phyloP scores from a whole-genome alignment of 2,797 vertebrate genomes.

The Lepilemur ruficaudatus region DNA sequence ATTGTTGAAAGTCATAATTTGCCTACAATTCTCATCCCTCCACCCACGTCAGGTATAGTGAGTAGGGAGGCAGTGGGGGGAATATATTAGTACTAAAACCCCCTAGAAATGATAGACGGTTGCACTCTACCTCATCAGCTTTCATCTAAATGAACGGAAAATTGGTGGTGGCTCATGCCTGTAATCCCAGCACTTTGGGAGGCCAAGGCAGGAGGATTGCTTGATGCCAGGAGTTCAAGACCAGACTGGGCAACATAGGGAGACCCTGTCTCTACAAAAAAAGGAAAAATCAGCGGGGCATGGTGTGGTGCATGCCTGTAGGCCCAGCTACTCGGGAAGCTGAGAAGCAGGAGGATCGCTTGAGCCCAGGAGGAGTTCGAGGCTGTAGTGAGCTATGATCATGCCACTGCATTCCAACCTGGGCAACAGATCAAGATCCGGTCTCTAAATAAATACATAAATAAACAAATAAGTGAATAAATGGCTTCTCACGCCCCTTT shows the following conservation, averaged over 20 bases:
- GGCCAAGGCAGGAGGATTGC: neutral
- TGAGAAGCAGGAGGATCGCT: neutral
- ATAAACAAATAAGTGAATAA: neutral
- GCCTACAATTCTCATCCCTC: neutral
- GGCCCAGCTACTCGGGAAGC: neutral
- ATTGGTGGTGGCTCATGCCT: neutral
- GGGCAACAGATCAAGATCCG: neutral
- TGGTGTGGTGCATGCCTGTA: neutral
- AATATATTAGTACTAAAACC: neutral
- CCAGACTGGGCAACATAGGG: neutral
- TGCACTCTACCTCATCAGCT: neutral
- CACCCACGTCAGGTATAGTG: neutral
- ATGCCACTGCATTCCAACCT: neutral
- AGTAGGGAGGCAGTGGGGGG: fast-evolving
- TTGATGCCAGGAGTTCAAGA: neutral
- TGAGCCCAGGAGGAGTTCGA: neutral
- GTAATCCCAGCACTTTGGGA: neutral
- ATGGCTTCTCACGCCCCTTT: neutral
- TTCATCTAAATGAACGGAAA: neutral
- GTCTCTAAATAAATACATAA: neutral
- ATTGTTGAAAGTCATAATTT: neutral
- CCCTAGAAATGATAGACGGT: neutral
- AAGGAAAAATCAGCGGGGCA: neutral
- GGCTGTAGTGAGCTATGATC: neutral
- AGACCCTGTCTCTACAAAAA: neutral